phyloP scores from a whole-genome alignment of 2,888 invertebrate species.

The Cancer borealis region DNA sequence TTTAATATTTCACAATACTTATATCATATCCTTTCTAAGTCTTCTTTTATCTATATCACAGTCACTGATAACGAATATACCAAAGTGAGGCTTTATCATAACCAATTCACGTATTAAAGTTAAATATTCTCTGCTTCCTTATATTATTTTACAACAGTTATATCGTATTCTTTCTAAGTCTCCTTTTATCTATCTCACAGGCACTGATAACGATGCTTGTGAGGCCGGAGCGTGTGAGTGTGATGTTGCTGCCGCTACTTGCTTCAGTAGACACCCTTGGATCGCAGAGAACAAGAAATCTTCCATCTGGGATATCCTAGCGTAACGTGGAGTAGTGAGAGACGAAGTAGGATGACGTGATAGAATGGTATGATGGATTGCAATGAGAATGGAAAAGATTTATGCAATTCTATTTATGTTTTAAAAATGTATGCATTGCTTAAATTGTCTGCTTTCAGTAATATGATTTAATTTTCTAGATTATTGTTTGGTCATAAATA shows the following conservation, averaged over 20 bases:
- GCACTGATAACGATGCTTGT: background rate
- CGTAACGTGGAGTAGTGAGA: background rate
- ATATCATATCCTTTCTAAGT: too few species aligned
- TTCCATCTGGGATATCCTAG: conserved; percentile 45
- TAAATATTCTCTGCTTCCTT: background rate
- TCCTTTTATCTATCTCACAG: background rate
- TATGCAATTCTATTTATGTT: too few species aligned
- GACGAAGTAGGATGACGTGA: background rate
- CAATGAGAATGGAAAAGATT: too few species aligned
- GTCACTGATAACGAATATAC: background rate
- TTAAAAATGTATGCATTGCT: too few species aligned
- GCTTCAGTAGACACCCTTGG: conserved; percentile 31
- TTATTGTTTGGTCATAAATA: too few species aligned
- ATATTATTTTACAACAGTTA: background rate
- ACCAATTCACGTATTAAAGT: too few species aligned
- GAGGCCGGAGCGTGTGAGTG: background rate
- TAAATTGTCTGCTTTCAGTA: too few species aligned
- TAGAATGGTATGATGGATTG: too few species aligned
- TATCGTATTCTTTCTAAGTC: background rate
- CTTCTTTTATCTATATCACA: background rate
- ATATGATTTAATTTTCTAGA: too few species aligned
- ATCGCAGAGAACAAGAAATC: conserved; percentile 4
- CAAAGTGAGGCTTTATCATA: too few species aligned
- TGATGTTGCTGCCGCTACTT: background rate
- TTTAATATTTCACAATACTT: background rate